Base-by-base conservation (phyloP, 2,888 invertebrate species). In the Mesochorus sp. region DNA sequence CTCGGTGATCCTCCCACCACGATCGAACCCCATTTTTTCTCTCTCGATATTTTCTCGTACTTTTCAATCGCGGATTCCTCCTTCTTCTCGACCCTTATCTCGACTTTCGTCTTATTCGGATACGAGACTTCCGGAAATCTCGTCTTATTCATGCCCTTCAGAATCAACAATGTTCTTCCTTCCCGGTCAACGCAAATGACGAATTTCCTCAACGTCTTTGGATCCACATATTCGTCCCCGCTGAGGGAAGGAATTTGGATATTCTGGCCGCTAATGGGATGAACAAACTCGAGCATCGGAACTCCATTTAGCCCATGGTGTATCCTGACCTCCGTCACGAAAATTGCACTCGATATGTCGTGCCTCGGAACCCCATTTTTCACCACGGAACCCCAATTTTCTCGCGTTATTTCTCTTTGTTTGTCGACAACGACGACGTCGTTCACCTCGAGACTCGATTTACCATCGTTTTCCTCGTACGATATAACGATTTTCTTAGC, bases 121-220 rank as follows among this genome's bases (percentile, higher is more conserved):
- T 39, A 10, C n/a, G n/a, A n/a, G n/a, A 10, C 39, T 12, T 39
- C 1, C 2, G 39, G 39, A 4, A 2, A 1, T 5, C 19, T 2
- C 8, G 3, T 19, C 3, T 4, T 5, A 14, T 26, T 0, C 1
- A 28, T 28, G 14, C 53, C 71, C 12, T 71, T 61, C 4, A 53
- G 31, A 26, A 71, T 61, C 31, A 76, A 44, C 0, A 76, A n/a
- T 6, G 76, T 76, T 37, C n/a, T 47, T 2, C 59, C 66, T 1
- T 14, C 1, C 1, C 14, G 5, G 12, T 76, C 71, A 14, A 71
- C 66, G 2, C 66, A 21, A 8, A 76, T 76, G 0, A 51, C 0
- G 34, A 61, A 76, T 1, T 51, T 10, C 44, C n/a, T 6, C 0
- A 2, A 21, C 6, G 57, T 71, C 0, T 10, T 1, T 3, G 42